Evolutionary conservation across 2,888 invertebrate species (phyloP).

Genomic region (Cantharis lateralis): DNA sequence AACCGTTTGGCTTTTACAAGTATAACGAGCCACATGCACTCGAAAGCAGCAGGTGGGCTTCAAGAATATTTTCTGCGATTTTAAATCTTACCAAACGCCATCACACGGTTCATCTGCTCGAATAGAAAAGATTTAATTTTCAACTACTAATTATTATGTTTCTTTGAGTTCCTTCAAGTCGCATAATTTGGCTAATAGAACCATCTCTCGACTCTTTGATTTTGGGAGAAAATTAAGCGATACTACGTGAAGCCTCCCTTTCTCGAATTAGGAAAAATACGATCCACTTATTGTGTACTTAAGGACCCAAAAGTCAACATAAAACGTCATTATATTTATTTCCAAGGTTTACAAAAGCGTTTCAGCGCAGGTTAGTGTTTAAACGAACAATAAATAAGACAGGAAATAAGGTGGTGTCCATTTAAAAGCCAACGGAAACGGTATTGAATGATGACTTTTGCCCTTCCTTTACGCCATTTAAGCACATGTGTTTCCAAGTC

Average conservation of each 20-base stretch:
- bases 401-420: slow-evolving; percentile 28
- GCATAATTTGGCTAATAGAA: neutral
- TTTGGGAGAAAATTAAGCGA: neutral
- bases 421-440: slow-evolving; percentile 27
- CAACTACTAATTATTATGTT: neutral
- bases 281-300: neutral
- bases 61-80: slow-evolving; percentile 6
- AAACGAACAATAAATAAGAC: neutral
- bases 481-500: slow-evolving; percentile 9
- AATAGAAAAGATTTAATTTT: neutral
- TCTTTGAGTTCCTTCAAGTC: neutral
- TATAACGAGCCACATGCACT: slow-evolving; percentile 21
- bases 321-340: neutral
- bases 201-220: too few species aligned
- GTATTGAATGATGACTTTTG: slow-evolving; percentile 28
- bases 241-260: neutral
- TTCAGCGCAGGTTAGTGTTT: neutral
- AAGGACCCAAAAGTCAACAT: neutral
- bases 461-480: slow-evolving; percentile 17
- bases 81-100: neutral
- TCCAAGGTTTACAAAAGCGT: neutral
- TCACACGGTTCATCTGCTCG: neutral
- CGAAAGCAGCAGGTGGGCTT: slow-evolving; percentile 17
- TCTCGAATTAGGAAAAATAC: neutral
- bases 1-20: slow-evolving; percentile 11